Conservation (phyloP, 2,113 vertebrate genomes). For the Amazona guildingii region DNA sequence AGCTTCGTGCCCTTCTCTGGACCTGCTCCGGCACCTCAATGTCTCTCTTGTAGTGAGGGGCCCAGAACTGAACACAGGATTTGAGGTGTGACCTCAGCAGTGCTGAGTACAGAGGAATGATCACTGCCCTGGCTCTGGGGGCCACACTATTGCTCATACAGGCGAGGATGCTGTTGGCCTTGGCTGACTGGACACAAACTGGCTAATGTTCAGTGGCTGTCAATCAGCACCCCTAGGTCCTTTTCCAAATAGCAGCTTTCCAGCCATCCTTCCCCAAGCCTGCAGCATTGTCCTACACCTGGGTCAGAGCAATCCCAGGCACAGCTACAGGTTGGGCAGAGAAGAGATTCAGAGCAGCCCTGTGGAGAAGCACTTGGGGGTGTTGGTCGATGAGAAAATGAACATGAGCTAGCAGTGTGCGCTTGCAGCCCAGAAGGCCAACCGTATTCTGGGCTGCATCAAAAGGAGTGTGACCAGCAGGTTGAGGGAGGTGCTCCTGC, state of each 20-base stretch:
- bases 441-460: too few species aligned
- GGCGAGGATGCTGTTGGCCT: neutral
- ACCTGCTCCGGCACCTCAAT: neutral
- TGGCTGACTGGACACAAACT: neutral
- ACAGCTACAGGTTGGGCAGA: too few species aligned
- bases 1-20: neutral
- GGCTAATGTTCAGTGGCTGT: neutral
- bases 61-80: neutral
- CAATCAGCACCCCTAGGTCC: neutral
- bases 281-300: neutral
- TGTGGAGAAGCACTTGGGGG: too few species aligned
- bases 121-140: neutral
- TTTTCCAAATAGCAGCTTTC: neutral
- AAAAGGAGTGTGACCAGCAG: too few species aligned
- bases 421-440: too few species aligned
- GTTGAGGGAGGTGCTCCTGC: too few species aligned
- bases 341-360: too few species aligned
- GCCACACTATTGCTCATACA: neutral
- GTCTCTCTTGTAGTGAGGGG: neutral
- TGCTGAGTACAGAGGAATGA: neutral
- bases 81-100: neutral
- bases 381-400: too few species aligned
- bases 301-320: too few species aligned
- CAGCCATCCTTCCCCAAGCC: neutral
- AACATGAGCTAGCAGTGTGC: too few species aligned